These are phyloP conservation scores for Pimpla rufipes DNA, from an alignment of 2,888 invertebrate genomes.

Conservation along the genomic window DNA sequence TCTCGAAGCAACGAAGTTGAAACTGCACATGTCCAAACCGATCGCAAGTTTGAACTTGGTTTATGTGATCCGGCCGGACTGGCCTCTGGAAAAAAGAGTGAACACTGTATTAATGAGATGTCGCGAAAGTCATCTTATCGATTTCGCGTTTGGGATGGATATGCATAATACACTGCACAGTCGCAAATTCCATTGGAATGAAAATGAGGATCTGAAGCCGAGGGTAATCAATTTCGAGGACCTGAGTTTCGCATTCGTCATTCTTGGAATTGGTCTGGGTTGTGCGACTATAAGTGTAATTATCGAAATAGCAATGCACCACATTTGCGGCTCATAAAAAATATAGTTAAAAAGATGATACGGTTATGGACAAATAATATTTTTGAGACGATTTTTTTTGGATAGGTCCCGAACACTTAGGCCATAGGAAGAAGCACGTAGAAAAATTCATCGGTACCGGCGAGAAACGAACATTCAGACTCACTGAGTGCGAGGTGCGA, in stretches of 20 bases:
- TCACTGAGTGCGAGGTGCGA: too few relatives aligned
- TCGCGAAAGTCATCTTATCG: neutral
- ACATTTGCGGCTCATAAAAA: too few relatives aligned
- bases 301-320: neutral
- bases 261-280: constrained; percentile 1
- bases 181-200: neutral
- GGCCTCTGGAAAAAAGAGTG: neutral
- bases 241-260: neutral
- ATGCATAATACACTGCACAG: neutral
- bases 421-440: too few relatives aligned
- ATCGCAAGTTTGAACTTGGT: too few relatives aligned
- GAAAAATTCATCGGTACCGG: too few relatives aligned
- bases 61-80: neutral
- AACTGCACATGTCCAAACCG: neutral
- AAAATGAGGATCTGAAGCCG: neutral
- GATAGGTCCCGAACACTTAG: too few relatives aligned
- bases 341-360: too few relatives aligned
- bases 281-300: neutral
- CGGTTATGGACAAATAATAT: too few relatives aligned
- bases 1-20: neutral
- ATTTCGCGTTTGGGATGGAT: neutral
- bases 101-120: neutral
- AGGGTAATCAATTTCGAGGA: neutral
- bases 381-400: too few relatives aligned
- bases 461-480: too few relatives aligned